These are phyloP conservation scores for Holcopasites calliopsidis DNA, from an alignment of 1,140 invertebrate species.

Conservation along the genomic window DNA sequence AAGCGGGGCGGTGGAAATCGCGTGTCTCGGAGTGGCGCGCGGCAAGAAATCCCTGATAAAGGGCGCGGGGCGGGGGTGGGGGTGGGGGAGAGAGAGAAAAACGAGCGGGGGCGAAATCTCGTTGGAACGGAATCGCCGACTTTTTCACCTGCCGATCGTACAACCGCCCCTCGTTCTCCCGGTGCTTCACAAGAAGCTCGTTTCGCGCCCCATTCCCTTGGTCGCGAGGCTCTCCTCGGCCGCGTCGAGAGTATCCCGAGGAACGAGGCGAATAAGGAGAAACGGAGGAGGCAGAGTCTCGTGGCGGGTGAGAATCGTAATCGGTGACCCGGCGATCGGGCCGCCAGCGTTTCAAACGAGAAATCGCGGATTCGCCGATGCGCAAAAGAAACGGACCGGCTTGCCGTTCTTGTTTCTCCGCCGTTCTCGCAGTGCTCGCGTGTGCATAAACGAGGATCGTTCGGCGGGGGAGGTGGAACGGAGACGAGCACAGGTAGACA, in stretches of 20 bases:
- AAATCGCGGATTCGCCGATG: slow-evolving; percentile 59
- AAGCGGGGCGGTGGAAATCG: slow-evolving; percentile 37
- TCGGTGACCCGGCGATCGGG: slow-evolving; percentile 49
- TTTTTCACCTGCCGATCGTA: slow-evolving; percentile 46
- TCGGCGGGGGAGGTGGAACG: slow-evolving; percentile 41
- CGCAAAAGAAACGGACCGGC: slow-evolving; percentile 67
- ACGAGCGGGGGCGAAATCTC: slow-evolving; percentile 38
- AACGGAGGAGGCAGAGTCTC: neutral
- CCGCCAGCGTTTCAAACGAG: neutral
- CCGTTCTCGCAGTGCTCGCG: neutral
- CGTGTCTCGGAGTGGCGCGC: slow-evolving; percentile 46
- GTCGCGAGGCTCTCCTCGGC: too few species aligned
- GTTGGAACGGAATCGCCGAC: slow-evolving; percentile 39
- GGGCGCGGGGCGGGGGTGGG: too few species aligned
- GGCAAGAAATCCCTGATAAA: slow-evolving; percentile 48
- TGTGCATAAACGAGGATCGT: slow-evolving; percentile 17
- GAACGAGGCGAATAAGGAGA: too few species aligned
- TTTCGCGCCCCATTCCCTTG: neutral
- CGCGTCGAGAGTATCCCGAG: too few species aligned
- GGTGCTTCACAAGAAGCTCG: slow-evolving; percentile 31
- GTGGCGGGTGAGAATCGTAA: slow-evolving; percentile 21
- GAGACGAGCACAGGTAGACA: slow-evolving; percentile 38
- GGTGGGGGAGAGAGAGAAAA: too few species aligned
- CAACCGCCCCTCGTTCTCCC: neutral
- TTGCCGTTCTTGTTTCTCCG: neutral